A percentile compares a stretch with the other conserved stretches of the same genome.
Conservation (phyloP, 2,113 vertebrate species). For the Butorides virescens region DNA sequence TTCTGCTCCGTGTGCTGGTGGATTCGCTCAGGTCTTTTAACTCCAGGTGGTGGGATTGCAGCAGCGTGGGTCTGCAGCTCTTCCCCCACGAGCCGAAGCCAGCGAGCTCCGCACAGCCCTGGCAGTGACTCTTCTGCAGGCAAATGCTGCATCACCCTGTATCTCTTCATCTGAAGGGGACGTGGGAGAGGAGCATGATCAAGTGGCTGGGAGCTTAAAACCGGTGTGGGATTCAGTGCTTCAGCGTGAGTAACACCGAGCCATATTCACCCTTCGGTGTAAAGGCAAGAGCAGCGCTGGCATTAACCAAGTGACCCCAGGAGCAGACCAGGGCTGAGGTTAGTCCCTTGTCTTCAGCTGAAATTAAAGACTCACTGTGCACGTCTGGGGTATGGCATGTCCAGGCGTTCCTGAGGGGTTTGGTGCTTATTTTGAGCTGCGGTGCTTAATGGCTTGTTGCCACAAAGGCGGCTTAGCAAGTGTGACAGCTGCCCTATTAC, state of each 20-base stretch:
- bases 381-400: not conserved
- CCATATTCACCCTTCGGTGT: not conserved
- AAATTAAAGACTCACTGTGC: not conserved
- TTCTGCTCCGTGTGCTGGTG: not conserved
- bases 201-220: constrained; percentile 43
- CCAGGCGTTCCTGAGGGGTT: not conserved
- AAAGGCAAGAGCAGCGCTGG: not conserved
- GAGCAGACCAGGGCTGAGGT: not conserved
- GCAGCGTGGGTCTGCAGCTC: constrained; percentile 30
- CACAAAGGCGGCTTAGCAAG: constrained; percentile 38
- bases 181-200: constrained; percentile 49
- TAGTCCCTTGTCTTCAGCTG: not conserved
- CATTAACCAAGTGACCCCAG: not conserved
- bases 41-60: constrained; percentile 18
- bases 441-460: constrained; percentile 23
- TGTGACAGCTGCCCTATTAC: constrained; percentile 47
- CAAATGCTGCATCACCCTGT: constrained; percentile 56
- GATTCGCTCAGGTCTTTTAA: not conserved
- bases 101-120: constrained; percentile 35
- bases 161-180: constrained; percentile 52
- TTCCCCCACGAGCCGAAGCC: not conserved
- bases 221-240: constrained; percentile 10
- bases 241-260: constrained; percentile 3
- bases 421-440: constrained; percentile 17
- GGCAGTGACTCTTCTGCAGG: constrained; percentile 60